phyloP scores from a whole-genome alignment of 2,797 vertebrate species.

The Cygnus olor region DNA sequence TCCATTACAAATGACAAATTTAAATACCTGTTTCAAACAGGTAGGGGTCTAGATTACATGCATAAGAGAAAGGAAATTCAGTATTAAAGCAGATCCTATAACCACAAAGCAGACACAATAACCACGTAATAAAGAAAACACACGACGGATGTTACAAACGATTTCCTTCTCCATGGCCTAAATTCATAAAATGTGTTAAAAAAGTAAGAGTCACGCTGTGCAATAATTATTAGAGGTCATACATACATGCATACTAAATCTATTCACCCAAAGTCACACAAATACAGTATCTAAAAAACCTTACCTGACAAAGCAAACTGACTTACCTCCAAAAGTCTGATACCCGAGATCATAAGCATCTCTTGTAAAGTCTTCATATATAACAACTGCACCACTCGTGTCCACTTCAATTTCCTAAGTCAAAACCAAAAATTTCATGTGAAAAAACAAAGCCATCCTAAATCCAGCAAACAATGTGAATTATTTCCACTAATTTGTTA shows the following conservation, averaged over 20 bases:
- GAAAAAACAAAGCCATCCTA: background rate
- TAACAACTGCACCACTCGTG: constrained; percentile 65
- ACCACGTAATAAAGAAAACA: background rate
- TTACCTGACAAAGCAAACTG: constrained; percentile 18
- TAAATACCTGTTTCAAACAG: background rate
- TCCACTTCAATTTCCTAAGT: constrained; percentile 69
- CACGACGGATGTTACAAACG: background rate
- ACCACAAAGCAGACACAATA: background rate
- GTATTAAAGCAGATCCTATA: background rate
- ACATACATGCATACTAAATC: background rate
- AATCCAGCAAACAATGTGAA: background rate
- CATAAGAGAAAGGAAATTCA: background rate
- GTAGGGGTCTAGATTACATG: background rate
- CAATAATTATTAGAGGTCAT: background rate
- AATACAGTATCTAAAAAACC: background rate
- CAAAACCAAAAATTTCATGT: constrained; percentile 5
- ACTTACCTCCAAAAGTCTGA: constrained; percentile 74
- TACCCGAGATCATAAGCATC: constrained; percentile 71
- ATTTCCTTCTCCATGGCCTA: background rate
- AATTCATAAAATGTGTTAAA: background rate
- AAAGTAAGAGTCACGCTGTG: background rate
- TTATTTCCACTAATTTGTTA: background rate
- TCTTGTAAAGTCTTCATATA: constrained; percentile 74
- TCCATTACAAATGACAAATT: background rate
- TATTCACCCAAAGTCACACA: background rate